Percentiles rank a stretch among this genome's conserved stretches.
Evolutionary conservation across 2,888 invertebrate genomes (phyloP).

Genomic region (Tillus elongatus): DNA sequence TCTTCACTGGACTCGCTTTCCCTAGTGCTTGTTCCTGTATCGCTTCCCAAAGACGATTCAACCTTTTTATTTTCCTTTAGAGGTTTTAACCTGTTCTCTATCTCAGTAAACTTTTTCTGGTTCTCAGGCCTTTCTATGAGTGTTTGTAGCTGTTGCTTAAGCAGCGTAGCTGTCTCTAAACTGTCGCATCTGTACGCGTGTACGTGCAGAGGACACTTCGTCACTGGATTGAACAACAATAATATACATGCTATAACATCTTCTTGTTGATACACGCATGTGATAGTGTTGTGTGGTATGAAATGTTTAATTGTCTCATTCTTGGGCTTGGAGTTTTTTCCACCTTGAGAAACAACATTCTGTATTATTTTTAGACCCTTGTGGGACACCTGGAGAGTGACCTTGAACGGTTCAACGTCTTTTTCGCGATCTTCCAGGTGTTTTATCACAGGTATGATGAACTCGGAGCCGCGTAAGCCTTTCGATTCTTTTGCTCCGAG

Average conservation of each 20-base stretch:
- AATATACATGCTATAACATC: conserved; percentile 92
- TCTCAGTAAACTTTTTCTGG: conserved; percentile 74
- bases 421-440: conserved; percentile 76
- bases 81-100: conserved; percentile 55
- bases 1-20: conserved; percentile 65
- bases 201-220: conserved; percentile 89
- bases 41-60: conserved; percentile 68
- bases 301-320: conserved; percentile 79
- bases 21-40: conserved; percentile 55
- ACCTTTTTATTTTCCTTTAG: conserved; percentile 55
- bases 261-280: conserved; percentile 80
- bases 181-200: conserved; percentile 94
- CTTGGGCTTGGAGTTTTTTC: conserved; percentile 37
- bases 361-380: conserved; percentile 93
- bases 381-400: conserved; percentile 82
- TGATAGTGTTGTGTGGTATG: conserved; percentile 88
- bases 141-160: conserved; percentile 76
- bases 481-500: conserved; percentile 92
- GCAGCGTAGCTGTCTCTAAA: conserved; percentile 80
- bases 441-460: conserved; percentile 75
- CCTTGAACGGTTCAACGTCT: conserved; percentile 81
- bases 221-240: conserved; percentile 86
- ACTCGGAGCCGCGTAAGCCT: conserved; percentile 76
- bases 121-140: conserved; percentile 76
- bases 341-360: conserved; percentile 42